phyloP scores from a whole-genome alignment of 2,888 invertebrate genomes.

The Hermaeophaga mercurialis region DNA sequence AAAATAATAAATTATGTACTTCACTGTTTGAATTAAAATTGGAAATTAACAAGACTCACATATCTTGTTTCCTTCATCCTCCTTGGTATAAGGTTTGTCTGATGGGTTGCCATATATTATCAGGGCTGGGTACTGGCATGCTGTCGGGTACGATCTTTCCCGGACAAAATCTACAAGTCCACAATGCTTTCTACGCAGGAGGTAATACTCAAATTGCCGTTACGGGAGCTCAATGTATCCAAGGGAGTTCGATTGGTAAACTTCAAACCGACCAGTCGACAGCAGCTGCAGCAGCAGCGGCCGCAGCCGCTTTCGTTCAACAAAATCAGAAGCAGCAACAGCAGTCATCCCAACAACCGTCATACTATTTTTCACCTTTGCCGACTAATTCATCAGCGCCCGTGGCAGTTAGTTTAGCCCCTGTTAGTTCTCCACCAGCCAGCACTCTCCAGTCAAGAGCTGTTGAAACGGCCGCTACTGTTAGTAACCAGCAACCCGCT shows the following conservation, averaged over 20 bases:
- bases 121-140: slow-evolving; percentile 57
- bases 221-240: slow-evolving; percentile 44
- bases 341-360: slow-evolving; percentile 60
- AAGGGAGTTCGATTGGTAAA: slow-evolving; percentile 47
- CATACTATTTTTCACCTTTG: slow-evolving; percentile 60
- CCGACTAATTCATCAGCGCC: slow-evolving; percentile 54
- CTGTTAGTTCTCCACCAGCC: slow-evolving; percentile 48
- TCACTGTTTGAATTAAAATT: too few species aligned
- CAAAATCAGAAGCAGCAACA: slow-evolving; percentile 58
- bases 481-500: slow-evolving; percentile 18
- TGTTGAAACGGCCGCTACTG: slow-evolving; percentile 8
- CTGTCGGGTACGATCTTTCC: slow-evolving; percentile 56
- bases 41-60: not conserved
- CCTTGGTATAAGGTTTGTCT: slow-evolving; percentile 31
- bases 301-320: slow-evolving; percentile 33
- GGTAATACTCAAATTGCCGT: slow-evolving; percentile 22
- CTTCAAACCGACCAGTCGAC: slow-evolving; percentile 50
- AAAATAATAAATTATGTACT: too few species aligned
- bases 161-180: slow-evolving; percentile 55
- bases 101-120: slow-evolving; percentile 40
- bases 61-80: not conserved
- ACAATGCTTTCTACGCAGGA: slow-evolving; percentile 58
- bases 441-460: slow-evolving; percentile 8
- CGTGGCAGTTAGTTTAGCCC: slow-evolving; percentile 47
- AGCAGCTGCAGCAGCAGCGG: slow-evolving; percentile 55